Base-by-base conservation (phyloP, 2,797 vertebrate genomes). In the Enteromius thamalakanensis region DNA sequence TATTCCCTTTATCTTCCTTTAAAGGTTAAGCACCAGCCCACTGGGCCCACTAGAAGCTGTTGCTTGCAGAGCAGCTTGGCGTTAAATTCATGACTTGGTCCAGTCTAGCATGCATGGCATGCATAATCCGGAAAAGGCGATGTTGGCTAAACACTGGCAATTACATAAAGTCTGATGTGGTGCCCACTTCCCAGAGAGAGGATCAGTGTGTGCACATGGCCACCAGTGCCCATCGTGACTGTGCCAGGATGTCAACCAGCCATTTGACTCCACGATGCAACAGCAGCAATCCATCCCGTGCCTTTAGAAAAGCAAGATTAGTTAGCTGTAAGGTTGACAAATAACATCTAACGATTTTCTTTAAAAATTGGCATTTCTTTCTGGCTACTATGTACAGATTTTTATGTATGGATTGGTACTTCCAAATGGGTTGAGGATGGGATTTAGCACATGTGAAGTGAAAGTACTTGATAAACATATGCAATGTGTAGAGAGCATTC, bases 21-120 rank as follows among this genome's bases (percentile, higher is more conserved):
- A 72, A 81, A 81, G 79, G 80, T 82, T 51, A 82, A 75, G 80
- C 23, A 53, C 32, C 32, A 58, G 47, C 11, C 45, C 71, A 76
- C 10, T 40, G 58, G 69, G 81, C 75, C 81, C 80, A 60, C 65
- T 62, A 82, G 67, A 78, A 74, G n/a, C 32, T 75, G 55, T 65
- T 75, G 6, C 53, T 29, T 45, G 53, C 74, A 62, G 60, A 67
- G 40, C 77, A 69, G 32, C 29, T 58, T 58, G 74, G 34, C 29
- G 40, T 64, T 49, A 65, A 71, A 67, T 32, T 40, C 23, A 82
- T 78, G 49, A 75, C 32, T 40, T 60, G 34, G 45, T 58, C 65
- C 34, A 72, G 51, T 26, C 68, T 34, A 65, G 29, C 9, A 62
- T 51, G 34, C 29, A 47, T 23, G 65, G 76, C 85, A 68, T 37